Percentiles rank a stretch among this genome's conserved stretches.
Conservation (phyloP, 2,888 invertebrate genomes). For the Ormyrus rosae region DNA sequence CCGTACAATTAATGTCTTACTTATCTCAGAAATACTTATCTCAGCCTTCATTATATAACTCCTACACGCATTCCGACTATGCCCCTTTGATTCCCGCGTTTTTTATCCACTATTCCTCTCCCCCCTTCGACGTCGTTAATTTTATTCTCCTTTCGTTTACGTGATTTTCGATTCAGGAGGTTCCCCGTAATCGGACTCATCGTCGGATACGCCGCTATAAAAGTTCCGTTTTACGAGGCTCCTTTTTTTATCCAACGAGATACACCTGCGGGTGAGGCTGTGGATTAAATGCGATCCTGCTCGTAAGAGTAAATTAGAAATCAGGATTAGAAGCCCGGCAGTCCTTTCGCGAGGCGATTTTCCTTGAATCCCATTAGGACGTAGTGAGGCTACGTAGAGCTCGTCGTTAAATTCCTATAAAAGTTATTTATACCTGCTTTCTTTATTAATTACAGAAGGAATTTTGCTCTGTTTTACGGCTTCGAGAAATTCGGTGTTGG, state of each 20-base stretch:
- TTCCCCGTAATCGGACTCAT: constrained; percentile 54
- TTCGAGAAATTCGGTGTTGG: too few species aligned
- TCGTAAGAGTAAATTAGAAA: constrained; percentile 54
- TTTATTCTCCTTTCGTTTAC: constrained; percentile 47
- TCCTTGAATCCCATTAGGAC: constrained; percentile 44
- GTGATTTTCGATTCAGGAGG: constrained; percentile 51
- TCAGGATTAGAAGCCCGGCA: constrained; percentile 42
- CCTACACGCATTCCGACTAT: constrained; percentile 28
- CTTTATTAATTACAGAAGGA: not conserved
- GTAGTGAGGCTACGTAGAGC: constrained; percentile 26
- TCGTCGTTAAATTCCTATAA: constrained; percentile 42
- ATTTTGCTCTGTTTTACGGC: too few species aligned
- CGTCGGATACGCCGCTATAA: constrained; percentile 51
- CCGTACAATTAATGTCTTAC: constrained; percentile 29
- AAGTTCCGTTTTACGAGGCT: constrained; percentile 53
- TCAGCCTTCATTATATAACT: constrained; percentile 36
- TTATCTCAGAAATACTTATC: constrained; percentile 18
- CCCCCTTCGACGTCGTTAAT: constrained; percentile 24
- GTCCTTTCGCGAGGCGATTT: constrained; percentile 37
- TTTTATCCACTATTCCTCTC: not conserved
- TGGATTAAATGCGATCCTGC: constrained; percentile 49
- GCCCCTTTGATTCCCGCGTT: constrained; percentile 1
- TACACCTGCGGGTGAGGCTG: constrained; percentile 35
- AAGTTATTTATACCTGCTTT: constrained; percentile 26
- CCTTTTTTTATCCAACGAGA: constrained; percentile 10